Percentiles rank a stretch among this genome's conserved stretches.
These are phyloP conservation scores for Scartelaos histophorus DNA, from an alignment of 2,113 vertebrate species.

Conservation along the genomic window DNA sequence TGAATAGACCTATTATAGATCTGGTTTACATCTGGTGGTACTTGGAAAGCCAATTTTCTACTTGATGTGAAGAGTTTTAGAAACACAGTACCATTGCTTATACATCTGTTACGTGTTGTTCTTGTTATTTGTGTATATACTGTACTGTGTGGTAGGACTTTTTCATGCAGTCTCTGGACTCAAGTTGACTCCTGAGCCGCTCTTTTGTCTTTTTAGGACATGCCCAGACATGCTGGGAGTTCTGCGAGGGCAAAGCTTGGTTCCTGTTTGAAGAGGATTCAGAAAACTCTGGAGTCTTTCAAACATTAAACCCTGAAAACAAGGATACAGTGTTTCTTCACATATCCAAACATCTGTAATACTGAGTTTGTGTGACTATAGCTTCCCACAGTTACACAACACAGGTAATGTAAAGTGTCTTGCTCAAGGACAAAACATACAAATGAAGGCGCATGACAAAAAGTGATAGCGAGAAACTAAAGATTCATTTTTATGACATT, in stretches of 20 bases:
- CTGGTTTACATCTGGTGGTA: no score
- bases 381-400: neutral
- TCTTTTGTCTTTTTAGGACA: slow-evolving; percentile 15
- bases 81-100: neutral
- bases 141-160: neutral
- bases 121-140: neutral
- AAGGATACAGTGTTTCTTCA: neutral
- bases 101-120: neutral
- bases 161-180: neutral
- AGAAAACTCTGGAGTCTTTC: neutral
- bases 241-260: slow-evolving; percentile 4
- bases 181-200: neutral
- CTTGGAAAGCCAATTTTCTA: no score
- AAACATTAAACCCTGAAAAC: neutral
- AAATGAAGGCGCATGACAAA: no score
- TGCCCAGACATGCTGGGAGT: slow-evolving; percentile 12
- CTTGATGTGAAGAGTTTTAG: no score
- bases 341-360: neutral
- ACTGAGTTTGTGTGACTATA: neutral
- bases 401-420: neutral
- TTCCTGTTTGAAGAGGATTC: neutral
- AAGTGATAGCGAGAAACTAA: neutral
- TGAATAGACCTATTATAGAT: no score
- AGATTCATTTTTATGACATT: no score
- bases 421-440: neutral